Percentiles rank a stretch among this genome's conserved stretches.
Evolutionary conservation across 2,113 vertebrate species (phyloP).

Genomic region (Gadus macrocephalus): DNA sequence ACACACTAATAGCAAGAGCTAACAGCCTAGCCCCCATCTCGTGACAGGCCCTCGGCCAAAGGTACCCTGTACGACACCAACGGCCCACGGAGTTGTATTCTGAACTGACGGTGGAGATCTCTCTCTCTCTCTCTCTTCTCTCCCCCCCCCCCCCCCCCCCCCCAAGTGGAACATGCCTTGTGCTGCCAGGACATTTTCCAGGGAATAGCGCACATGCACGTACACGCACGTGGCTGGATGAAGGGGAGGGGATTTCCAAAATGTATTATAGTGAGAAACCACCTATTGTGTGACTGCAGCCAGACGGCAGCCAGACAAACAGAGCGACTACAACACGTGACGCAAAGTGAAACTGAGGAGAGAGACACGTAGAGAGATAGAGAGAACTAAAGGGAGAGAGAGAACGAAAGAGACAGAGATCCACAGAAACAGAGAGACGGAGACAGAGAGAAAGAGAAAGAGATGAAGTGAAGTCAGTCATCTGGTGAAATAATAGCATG

Average conservation of each 20-base stretch:
- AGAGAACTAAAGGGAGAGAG: neutral
- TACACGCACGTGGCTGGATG: neutral
- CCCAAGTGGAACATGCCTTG: conserved; percentile 25
- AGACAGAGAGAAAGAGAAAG: neutral
- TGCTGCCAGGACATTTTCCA: conserved; percentile 25
- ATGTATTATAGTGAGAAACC: conserved; percentile 4
- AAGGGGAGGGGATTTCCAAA: neutral
- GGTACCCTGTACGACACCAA: no score
- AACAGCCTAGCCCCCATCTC: neutral
- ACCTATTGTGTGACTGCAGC: neutral
- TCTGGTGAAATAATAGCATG: no score
- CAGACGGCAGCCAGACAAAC: conserved; percentile 16
- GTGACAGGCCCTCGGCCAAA: no score
- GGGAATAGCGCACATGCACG: conserved; percentile 24
- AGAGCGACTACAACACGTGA: conserved; percentile 1
- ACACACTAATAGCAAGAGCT: neutral
- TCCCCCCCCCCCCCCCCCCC: neutral
- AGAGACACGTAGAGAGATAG: neutral
- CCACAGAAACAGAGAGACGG: conserved; percentile 14
- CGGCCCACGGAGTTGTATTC: no score
- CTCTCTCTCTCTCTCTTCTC: neutral
- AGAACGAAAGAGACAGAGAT: neutral
- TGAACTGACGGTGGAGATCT: neutral
- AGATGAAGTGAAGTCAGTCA: no score
- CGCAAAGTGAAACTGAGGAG: conserved; percentile 11